Evolutionary conservation across 2,797 vertebrate genomes (phyloP).

Genomic region (Rallus crepitans): DNA sequence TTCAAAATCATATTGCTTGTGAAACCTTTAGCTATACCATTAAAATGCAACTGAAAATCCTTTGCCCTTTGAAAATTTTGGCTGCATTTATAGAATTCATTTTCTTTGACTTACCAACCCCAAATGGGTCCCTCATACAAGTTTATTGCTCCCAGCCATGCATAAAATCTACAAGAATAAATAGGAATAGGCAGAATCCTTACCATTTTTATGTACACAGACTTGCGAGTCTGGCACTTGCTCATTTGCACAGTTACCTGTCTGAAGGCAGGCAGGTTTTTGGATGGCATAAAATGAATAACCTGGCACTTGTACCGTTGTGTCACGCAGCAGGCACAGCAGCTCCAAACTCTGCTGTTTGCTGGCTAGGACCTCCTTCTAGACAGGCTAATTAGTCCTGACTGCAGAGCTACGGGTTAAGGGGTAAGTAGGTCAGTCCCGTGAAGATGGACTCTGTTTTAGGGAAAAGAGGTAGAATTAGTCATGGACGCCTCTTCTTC

Average conservation of each 20-base stretch:
- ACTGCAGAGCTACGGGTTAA: background rate
- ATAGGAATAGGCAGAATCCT: background rate
- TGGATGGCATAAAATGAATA: background rate
- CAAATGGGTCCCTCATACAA: background rate
- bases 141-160: background rate
- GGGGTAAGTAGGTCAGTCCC: background rate
- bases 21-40: background rate
- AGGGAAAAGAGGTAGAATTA: background rate
- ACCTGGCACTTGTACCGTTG: background rate
- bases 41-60: background rate
- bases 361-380: background rate
- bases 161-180: background rate
- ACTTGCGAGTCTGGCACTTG: background rate
- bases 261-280: slow-evolving; percentile 14
- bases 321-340: background rate
- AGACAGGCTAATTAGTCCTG: background rate
- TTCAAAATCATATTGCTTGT: background rate
- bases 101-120: background rate
- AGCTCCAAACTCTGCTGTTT: background rate
- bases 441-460: background rate
- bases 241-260: background rate
- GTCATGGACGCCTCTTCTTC: background rate
- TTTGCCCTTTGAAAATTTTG: background rate
- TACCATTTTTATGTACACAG: background rate
- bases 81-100: background rate